Conservation (phyloP, 2,113 vertebrate genomes). For the Centropus bengalensis region DNA sequence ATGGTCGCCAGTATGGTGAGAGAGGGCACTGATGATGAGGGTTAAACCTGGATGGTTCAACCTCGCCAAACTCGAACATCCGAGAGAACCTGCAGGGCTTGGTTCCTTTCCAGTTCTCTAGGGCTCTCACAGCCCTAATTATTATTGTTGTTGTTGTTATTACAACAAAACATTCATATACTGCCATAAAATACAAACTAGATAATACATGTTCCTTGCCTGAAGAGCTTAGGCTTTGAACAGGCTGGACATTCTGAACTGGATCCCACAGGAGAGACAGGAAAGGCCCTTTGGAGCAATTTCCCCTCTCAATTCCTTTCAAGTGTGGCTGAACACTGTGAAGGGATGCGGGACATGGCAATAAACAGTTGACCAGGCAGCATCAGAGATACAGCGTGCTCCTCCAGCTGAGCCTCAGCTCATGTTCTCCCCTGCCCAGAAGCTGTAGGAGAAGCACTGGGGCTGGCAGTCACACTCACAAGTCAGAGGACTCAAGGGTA, state of each 20-base stretch:
- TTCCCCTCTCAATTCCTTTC: background rate
- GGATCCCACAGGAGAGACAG: background rate
- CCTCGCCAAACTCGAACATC: conserved; percentile 56
- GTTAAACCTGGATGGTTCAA: conserved; percentile 42
- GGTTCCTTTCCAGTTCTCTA: conserved; percentile 61
- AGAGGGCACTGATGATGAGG: conserved; percentile 22
- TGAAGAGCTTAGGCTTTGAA: conserved; percentile 35
- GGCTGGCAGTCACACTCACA: background rate
- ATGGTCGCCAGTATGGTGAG: conserved; percentile 27
- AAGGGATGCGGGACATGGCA: accelerated
- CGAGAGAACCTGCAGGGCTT: conserved; percentile 69
- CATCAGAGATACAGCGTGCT: background rate
- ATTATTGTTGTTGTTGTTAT: conserved; percentile 67
- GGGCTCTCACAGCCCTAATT: conserved; percentile 68
- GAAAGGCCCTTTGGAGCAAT: background rate
- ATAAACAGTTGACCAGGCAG: background rate
- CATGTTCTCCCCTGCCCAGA: background rate
- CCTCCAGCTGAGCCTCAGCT: background rate
- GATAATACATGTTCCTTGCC: conserved; percentile 65
- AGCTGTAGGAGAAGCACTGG: accelerated
- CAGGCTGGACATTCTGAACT: background rate
- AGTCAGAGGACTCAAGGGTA: background rate
- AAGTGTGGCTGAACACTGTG: background rate
- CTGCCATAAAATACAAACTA: conserved; percentile 61
- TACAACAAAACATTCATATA: conserved; percentile 68